Evolutionary conservation across 2,113 vertebrate genomes (phyloP).

Genomic region (Gambusia affinis): DNA sequence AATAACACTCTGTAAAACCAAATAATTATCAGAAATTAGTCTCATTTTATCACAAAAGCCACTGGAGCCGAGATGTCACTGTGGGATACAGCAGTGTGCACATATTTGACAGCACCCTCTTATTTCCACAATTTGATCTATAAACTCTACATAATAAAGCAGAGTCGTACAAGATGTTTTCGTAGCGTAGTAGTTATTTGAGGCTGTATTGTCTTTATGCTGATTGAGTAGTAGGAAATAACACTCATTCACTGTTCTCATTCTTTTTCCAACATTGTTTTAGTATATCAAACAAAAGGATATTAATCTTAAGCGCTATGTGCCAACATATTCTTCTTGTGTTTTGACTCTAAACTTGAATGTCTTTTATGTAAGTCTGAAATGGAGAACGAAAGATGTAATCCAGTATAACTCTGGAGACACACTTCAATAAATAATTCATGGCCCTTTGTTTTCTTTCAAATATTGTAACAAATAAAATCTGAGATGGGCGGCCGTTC

Average conservation of each 20-base stretch:
- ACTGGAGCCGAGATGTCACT: neutral
- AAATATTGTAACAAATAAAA: conserved; percentile 24
- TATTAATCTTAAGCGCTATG: neutral
- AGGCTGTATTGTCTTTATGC: conserved; percentile 21
- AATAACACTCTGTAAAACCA: neutral
- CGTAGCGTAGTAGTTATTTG: conserved; percentile 11
- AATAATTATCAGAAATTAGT: neutral
- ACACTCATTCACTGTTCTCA: conserved; percentile 11
- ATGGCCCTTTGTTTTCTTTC: conserved; percentile 28
- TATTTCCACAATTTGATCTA: conserved; percentile 24
- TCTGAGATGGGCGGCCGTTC: conserved; percentile 14
- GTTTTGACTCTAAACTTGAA: conserved; percentile 3
- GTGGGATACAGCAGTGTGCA: conserved; percentile 10
- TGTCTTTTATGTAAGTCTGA: conserved; percentile 17
- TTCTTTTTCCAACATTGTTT: neutral
- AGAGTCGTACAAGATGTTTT: conserved; percentile 16
- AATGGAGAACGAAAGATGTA: conserved; percentile 7
- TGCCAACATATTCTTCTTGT: neutral
- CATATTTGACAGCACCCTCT: conserved; percentile 17
- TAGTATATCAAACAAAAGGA: conserved; percentile 10
- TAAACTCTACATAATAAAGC: conserved; percentile 43
- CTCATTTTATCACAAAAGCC: neutral
- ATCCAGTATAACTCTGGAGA: conserved; percentile 9
- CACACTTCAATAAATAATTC: conserved; percentile 40
- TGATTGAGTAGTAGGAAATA: neutral